Base-by-base conservation (phyloP, 53 echinoderm and acorn worm genomes). In the Holothuria leucospilota region DNA sequence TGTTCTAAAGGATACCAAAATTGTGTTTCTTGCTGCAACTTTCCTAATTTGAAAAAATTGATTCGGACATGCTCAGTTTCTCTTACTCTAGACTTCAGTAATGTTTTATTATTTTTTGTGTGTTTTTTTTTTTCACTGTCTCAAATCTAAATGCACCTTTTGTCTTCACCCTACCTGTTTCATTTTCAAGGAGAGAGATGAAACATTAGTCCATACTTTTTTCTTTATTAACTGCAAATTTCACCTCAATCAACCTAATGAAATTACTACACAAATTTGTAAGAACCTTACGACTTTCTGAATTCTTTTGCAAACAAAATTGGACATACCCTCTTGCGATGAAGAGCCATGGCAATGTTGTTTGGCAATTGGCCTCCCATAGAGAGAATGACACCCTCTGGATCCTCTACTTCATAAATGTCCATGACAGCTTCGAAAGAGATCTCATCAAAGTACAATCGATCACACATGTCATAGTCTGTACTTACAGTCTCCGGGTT, bases 401-500 rank as follows among this genome's bases (percentile, higher is more conserved):
- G 99, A 23, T 94, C 78, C 92, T 99, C 99, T 20, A 88, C 56
- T 63, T 99, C 99, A 25, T 99, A 99, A 84, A 99, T 99, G 56
- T 99, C 99, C 99, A 95, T 99, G 86, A 99, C 99, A 6, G 90
- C 86, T 86, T 99, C 95, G 66, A 99, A 99, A 3, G 99, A 99
- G 87, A 99, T 95, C 92, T 99, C 99, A 62, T 99, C 95, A 91
- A 99, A 99, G 87, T 99, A 99, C 34, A 99, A 95, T 2, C 99
- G 87, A 86, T 99, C 95, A 56, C 99, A 99, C 99, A 99, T 94
- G 87, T 99, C 99, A 59, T 99, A 99, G 94, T 99, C 99, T 0
- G 99, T 99, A 82, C 99, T 99, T 39, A 99, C 99, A 0, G 99
- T 99, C 86, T 99, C 99, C 0, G 99, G 99, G 89, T 99, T 99